Percentiles rank a stretch among this genome's conserved stretches.
phyloP scores from a whole-genome alignment of 2,797 vertebrate genomes.

The Ataeniobius toweri region DNA sequence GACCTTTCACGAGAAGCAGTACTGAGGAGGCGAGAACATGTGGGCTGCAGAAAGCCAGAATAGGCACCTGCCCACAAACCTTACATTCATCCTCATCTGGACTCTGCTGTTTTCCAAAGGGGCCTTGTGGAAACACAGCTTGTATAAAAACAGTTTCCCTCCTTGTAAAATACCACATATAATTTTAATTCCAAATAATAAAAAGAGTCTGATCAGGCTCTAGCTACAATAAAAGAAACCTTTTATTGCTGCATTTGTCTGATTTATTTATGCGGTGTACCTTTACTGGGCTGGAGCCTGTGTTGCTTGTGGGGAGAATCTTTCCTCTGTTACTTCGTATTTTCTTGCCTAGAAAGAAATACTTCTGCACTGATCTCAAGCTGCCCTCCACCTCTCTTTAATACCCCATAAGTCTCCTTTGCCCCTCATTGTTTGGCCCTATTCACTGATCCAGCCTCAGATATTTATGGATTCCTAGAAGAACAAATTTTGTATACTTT shows the following conservation, averaged over 20 bases:
- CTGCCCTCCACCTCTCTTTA: background rate
- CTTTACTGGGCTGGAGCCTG: background rate
- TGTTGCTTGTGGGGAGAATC: background rate
- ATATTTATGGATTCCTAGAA: conserved; percentile 30
- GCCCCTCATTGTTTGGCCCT: conserved; percentile 31
- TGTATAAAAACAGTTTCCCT: conserved; percentile 56
- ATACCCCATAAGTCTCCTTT: background rate
- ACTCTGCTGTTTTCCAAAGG: conserved; percentile 57
- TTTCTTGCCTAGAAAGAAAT: conserved; percentile 3
- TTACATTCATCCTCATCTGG: conserved; percentile 54
- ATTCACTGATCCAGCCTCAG: conserved; percentile 18
- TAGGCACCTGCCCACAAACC: conserved; percentile 73
- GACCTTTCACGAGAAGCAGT: conserved; percentile 53
- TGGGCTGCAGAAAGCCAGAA: conserved; percentile 55
- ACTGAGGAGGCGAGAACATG: conserved; percentile 52
- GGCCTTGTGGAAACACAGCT: conserved; percentile 66
- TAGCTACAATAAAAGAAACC: conserved; percentile 46
- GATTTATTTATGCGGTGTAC: conserved; percentile 40
- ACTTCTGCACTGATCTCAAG: background rate
- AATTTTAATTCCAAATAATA: conserved; percentile 70
- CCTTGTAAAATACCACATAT: conserved; percentile 70
- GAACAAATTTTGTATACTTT: conserved; percentile 42
- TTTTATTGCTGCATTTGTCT: conserved; percentile 68
- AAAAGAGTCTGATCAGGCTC: conserved; percentile 65
- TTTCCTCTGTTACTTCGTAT: background rate